phyloP scores from a whole-genome alignment of 2,888 invertebrate species.

The Auanema sp. region DNA sequence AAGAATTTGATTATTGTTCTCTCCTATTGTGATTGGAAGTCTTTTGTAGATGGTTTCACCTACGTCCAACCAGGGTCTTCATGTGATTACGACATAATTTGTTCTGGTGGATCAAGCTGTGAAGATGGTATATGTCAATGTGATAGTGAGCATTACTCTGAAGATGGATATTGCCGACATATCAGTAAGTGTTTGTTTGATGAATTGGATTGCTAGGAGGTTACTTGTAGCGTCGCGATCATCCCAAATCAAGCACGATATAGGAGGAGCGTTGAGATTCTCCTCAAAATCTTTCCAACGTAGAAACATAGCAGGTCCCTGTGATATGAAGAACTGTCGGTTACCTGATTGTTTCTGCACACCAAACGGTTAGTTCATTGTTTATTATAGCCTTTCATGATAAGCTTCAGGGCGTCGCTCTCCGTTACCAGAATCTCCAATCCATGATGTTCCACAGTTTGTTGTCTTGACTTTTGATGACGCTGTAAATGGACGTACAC shows the following conservation, averaged over 20 bases:
- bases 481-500: constrained; percentile 58
- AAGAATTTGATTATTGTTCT: neutral
- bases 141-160: constrained; percentile 42
- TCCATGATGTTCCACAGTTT: constrained; percentile 56
- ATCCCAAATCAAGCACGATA: constrained; percentile 39
- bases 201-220: neutral
- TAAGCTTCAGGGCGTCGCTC: constrained; percentile 23
- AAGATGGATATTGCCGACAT: constrained; percentile 53
- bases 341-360: constrained; percentile 60
- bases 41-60: constrained; percentile 36
- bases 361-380: constrained; percentile 22
- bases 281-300: constrained; percentile 34
- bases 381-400: neutral
- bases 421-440: constrained; percentile 45
- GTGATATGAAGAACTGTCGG: constrained; percentile 43
- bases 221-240: constrained; percentile 14
- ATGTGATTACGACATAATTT: constrained; percentile 41
- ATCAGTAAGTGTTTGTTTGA: constrained; percentile 23
- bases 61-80: constrained; percentile 43
- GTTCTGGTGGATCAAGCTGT: constrained; percentile 53
- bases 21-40: too few species aligned
- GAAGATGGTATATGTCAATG: constrained; percentile 45
- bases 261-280: constrained; percentile 49
- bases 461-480: constrained; percentile 64
- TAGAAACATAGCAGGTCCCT: constrained; percentile 35